A percentile compares a stretch with the other conserved stretches of the same genome.
phyloP scores from a whole-genome alignment of 2,888 invertebrate species.

The Ormyrus rosae region DNA sequence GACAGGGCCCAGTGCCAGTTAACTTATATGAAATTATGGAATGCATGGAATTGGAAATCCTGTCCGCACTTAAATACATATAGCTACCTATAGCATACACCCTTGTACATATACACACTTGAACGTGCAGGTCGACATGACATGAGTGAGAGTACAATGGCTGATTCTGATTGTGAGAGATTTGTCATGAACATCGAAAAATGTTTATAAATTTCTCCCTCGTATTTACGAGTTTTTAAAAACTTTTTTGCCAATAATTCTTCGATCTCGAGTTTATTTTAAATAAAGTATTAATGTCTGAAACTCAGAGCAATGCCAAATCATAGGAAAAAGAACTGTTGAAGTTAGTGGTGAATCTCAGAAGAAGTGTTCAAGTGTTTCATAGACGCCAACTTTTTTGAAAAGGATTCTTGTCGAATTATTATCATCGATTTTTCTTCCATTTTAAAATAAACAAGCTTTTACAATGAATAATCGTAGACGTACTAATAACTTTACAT shows the following conservation, averaged over 20 bases:
- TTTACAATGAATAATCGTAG: constrained; percentile 77
- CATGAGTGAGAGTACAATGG: constrained; percentile 19
- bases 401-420: not conserved
- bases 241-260: not conserved
- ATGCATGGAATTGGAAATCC: not conserved
- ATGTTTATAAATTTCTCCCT: constrained; percentile 26
- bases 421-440: not conserved
- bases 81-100: not conserved
- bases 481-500: constrained; percentile 85
- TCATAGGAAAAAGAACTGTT: constrained; percentile 9
- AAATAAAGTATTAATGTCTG: not conserved
- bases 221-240: not conserved
- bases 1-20: not conserved
- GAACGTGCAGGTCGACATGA: not conserved
- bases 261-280: not conserved
- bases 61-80: not conserved
- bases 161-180: not conserved
- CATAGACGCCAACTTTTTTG: not conserved
- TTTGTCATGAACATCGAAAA: constrained; percentile 14
- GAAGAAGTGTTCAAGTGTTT: not conserved
- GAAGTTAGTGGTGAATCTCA: not conserved
- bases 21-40: constrained; percentile 1
- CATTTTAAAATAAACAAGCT: not conserved
- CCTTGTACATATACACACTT: not conserved
- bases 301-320: constrained; percentile 9